These are phyloP conservation scores for Heliconius eleuchia DNA, from an alignment of 1,140 invertebrate genomes.

Conservation along the genomic window DNA sequence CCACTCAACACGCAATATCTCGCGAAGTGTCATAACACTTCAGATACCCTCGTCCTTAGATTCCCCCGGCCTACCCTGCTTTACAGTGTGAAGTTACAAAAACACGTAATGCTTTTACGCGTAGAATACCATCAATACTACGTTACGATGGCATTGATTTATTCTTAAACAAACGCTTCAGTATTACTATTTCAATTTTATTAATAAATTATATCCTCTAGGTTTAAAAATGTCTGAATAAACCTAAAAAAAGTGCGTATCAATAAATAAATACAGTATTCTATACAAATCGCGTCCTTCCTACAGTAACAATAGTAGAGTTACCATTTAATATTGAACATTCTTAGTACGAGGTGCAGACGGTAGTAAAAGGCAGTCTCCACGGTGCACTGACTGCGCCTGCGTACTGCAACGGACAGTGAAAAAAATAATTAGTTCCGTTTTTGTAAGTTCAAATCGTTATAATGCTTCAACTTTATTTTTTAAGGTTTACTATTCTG, in stretches of 20 bases:
- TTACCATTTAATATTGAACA: neutral
- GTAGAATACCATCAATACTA: no score
- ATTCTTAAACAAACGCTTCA: no score
- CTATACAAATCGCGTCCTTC: neutral
- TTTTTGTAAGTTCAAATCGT: constrained; percentile 27
- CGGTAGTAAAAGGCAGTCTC: constrained; percentile 14
- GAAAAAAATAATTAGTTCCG: constrained; percentile 30
- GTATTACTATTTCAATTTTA: no score
- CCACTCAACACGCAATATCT: no score
- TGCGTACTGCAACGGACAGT: constrained; percentile 22
- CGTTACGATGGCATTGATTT: no score
- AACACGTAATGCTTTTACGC: no score
- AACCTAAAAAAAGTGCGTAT: no score
- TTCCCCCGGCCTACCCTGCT: no score
- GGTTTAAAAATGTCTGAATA: neutral
- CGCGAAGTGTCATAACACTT: no score
- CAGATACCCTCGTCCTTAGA: no score
- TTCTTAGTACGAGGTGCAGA: neutral
- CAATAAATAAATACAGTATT: neutral
- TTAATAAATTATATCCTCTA: no score
- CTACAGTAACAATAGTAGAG: neutral
- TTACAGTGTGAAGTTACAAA: no score
- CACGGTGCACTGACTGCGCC: constrained; percentile 30
- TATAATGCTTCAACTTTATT: neutral
- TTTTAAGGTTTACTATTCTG: neutral